Percentiles rank a stretch among this genome's conserved stretches.
These are phyloP conservation scores for Epicauta chinensis DNA, from an alignment of 1,140 invertebrate genomes.

Conservation along the genomic window DNA sequence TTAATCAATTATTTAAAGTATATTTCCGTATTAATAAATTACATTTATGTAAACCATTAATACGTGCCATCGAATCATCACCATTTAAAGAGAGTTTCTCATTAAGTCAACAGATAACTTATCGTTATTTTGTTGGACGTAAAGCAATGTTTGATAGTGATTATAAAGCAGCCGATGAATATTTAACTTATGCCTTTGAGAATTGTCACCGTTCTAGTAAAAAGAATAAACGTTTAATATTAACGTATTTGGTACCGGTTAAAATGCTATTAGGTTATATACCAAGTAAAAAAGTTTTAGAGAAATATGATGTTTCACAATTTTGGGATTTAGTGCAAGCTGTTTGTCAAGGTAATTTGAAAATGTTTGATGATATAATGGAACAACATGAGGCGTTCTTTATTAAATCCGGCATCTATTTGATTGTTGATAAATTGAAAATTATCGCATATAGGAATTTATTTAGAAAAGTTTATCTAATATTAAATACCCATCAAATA, in stretches of 20 bases:
- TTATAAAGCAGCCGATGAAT: slow-evolving; percentile 86
- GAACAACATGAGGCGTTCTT: slow-evolving; percentile 85
- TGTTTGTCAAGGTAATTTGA: slow-evolving; percentile 84
- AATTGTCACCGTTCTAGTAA: slow-evolving; percentile 75
- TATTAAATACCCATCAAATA: slow-evolving; percentile 85
- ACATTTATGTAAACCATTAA: slow-evolving; percentile 93
- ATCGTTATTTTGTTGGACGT: slow-evolving; percentile 93
- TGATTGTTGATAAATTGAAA: slow-evolving; percentile 95
- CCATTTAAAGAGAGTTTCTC: slow-evolving; percentile 84
- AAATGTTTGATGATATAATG: slow-evolving; percentile 78
- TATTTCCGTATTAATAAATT: slow-evolving; percentile 97
- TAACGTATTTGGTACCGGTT: slow-evolving; percentile 95
- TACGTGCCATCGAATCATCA: slow-evolving; percentile 90
- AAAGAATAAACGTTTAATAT: slow-evolving; percentile 88
- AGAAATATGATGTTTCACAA: slow-evolving; percentile 86
- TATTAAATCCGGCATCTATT: slow-evolving; percentile 91
- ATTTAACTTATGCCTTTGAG: slow-evolving; percentile 87
- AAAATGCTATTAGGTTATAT: slow-evolving; percentile 95
- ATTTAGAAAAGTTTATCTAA: slow-evolving; percentile 90
- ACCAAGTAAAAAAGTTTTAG: slow-evolving; percentile 69
- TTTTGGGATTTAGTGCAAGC: slow-evolving; percentile 84
- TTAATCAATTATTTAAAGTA: slow-evolving; percentile 96
- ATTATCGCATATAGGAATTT: slow-evolving; percentile 93
- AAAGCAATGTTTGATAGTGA: slow-evolving; percentile 98
- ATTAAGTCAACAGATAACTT: slow-evolving; percentile 84